phyloP scores from a whole-genome alignment of 2,797 vertebrate species.

The Ctenopoma kingsleyae region DNA sequence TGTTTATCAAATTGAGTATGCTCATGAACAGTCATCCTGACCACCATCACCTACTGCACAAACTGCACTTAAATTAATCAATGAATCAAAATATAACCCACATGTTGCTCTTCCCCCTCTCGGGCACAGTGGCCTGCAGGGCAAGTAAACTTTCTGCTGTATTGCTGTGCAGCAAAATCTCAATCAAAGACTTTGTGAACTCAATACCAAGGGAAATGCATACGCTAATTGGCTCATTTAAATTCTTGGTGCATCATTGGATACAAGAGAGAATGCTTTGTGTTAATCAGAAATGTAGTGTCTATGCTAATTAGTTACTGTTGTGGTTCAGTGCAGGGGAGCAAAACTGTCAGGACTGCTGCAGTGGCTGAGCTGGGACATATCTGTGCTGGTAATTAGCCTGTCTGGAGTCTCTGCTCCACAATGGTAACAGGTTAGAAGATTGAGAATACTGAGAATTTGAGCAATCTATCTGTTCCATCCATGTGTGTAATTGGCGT shows the following conservation, averaged over 20 bases:
- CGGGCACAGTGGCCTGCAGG: conserved; percentile 32
- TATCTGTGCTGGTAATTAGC: conserved; percentile 54
- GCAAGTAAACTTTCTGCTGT: conserved; percentile 52
- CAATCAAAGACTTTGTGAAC: conserved; percentile 73
- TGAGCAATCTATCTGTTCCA: conserved; percentile 11
- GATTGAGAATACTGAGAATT: conserved; percentile 36
- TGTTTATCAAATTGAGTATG: neutral
- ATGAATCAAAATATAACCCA: neutral
- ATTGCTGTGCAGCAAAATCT: conserved; percentile 62
- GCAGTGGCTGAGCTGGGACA: conserved; percentile 58
- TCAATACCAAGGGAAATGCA: conserved; percentile 62
- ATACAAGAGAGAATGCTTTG: conserved; percentile 74
- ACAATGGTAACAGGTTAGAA: conserved; percentile 43
- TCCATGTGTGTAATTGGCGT: conserved; percentile 42
- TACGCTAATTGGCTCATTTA: conserved; percentile 82
- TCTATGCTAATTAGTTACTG: conserved; percentile 78
- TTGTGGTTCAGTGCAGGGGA: conserved; percentile 67
- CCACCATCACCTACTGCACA: neutral
- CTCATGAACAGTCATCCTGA: neutral
- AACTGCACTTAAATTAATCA: conserved; percentile 15
- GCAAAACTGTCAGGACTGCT: conserved; percentile 63
- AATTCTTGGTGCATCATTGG: conserved; percentile 75
- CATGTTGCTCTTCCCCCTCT: neutral
- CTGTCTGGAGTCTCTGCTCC: conserved; percentile 41
- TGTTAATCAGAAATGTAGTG: conserved; percentile 82